A percentile compares a stretch with the other conserved stretches of the same genome.
phyloP scores from a whole-genome alignment of 1,140 invertebrate species.

The Oreohelix idahoensis region DNA sequence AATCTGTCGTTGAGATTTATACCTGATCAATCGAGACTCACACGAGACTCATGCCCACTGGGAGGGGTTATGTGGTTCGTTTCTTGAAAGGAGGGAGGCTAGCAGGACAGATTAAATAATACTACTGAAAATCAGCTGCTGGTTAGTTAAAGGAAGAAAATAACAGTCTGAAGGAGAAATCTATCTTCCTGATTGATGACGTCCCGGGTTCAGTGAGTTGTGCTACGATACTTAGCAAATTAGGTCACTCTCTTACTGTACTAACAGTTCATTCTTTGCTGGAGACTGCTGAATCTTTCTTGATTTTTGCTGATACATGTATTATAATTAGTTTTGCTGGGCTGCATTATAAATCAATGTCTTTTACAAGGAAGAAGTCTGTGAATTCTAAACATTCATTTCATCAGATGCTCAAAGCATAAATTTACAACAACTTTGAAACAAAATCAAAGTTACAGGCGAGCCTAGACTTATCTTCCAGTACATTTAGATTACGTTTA shows the following conservation, averaged over 20 bases:
- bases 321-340: not conserved
- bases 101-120: not conserved
- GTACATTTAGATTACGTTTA: not conserved
- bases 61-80: not conserved
- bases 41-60: not conserved
- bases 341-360: not conserved
- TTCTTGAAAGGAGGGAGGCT: too few relatives aligned
- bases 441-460: not conserved
- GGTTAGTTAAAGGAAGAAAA: not conserved
- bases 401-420: not conserved
- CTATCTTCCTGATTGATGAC: not conserved
- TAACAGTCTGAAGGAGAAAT: not conserved
- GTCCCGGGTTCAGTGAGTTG: not conserved
- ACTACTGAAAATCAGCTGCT: not conserved
- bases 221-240: not conserved
- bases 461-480: not conserved
- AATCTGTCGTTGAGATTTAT: not conserved
- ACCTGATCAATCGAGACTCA: not conserved
- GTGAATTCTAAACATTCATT: not conserved
- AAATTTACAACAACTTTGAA: not conserved
- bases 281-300: not conserved
- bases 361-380: not conserved
- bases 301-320: not conserved
- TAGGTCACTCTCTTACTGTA: too few relatives aligned
- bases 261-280: not conserved